These are phyloP conservation scores for Axea sp. DNA, from an alignment of 2,888 invertebrate species.

Conservation along the genomic window DNA sequence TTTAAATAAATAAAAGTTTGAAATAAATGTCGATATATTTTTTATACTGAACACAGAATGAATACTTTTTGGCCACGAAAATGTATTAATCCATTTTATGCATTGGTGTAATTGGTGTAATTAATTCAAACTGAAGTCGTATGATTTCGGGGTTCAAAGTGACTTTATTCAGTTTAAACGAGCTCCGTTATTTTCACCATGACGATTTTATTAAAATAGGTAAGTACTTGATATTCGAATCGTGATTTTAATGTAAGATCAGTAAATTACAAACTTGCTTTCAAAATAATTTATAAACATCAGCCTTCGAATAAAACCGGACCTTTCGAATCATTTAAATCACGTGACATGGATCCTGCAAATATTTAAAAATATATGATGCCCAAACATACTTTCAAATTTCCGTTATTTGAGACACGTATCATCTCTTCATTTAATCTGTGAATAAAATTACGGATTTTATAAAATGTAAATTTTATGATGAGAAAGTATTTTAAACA, in stretches of 20 bases:
- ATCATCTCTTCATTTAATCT: slow-evolving; percentile 49
- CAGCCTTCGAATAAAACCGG: slow-evolving; percentile 36
- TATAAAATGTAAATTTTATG: slow-evolving; percentile 46
- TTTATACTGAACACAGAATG: too few relatives aligned
- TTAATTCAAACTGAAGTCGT: too few relatives aligned
- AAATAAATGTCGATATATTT: too few relatives aligned
- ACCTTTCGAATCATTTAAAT: slow-evolving; percentile 51
- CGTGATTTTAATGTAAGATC: slow-evolving; percentile 4
- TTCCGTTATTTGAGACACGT: slow-evolving; percentile 58
- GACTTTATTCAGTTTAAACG: too few relatives aligned
- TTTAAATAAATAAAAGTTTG: too few relatives aligned
- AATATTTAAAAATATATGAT: slow-evolving; percentile 55
- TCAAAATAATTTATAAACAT: slow-evolving; percentile 34
- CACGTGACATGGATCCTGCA: slow-evolving; percentile 37
- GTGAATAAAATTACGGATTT: slow-evolving; percentile 31
- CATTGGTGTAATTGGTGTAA: too few relatives aligned
- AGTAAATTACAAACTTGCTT: slow-evolving; percentile 24
- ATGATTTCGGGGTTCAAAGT: too few relatives aligned
- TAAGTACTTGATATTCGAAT: slow-evolving; percentile 9
- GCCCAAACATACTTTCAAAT: slow-evolving; percentile 56
- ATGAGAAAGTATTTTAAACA: slow-evolving; percentile 47
- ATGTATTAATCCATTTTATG: too few relatives aligned
- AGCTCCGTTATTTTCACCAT: too few relatives aligned
- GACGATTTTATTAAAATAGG: too few relatives aligned
- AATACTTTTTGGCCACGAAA: too few relatives aligned